Evolutionary conservation across 2,113 vertebrate species (phyloP).

Genomic region (Gobius niger): DNA sequence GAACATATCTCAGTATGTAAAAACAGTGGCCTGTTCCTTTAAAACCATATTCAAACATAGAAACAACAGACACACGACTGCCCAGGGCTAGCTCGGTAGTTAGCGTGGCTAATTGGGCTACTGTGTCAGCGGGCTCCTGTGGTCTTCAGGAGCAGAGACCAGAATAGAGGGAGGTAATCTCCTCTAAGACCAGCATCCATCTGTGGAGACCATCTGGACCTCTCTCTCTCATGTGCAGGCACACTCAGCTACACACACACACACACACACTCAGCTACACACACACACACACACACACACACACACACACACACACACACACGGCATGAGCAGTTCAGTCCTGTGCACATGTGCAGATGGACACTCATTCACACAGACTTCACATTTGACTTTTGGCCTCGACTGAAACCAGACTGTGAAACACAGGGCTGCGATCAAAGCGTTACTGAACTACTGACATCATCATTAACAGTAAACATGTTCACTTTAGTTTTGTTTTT

Average conservation of each 20-base stretch:
- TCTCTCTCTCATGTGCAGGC: slow-evolving; percentile 28
- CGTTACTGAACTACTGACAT: not conserved
- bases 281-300: slow-evolving; percentile 28
- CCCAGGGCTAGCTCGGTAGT: slow-evolving; percentile 36
- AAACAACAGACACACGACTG: not conserved
- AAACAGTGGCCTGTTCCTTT: too few species aligned
- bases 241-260: slow-evolving; percentile 23
- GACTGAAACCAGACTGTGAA: slow-evolving; percentile 5
- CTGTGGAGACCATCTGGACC: slow-evolving; percentile 82
- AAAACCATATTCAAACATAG: not conserved
- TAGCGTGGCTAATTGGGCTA: slow-evolving; percentile 62
- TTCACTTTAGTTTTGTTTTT: not conserved
- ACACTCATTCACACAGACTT: slow-evolving; percentile 31
- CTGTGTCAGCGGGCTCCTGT: slow-evolving; percentile 63
- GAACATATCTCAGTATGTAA: too few species aligned
- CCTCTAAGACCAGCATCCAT: slow-evolving; percentile 82
- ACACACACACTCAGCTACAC: slow-evolving; percentile 14
- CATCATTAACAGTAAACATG: not conserved
- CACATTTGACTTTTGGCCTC: slow-evolving; percentile 32
- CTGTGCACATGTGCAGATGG: slow-evolving; percentile 34
- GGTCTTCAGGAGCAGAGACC: slow-evolving; percentile 64
- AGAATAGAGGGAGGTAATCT: slow-evolving; percentile 81
- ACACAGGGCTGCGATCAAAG: not conserved
- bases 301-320: slow-evolving; percentile 21
- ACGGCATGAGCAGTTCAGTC: slow-evolving; percentile 10